These are phyloP conservation scores for Brachypalpus laphriformis DNA, from an alignment of 2,888 invertebrate genomes.

Conservation along the genomic window DNA sequence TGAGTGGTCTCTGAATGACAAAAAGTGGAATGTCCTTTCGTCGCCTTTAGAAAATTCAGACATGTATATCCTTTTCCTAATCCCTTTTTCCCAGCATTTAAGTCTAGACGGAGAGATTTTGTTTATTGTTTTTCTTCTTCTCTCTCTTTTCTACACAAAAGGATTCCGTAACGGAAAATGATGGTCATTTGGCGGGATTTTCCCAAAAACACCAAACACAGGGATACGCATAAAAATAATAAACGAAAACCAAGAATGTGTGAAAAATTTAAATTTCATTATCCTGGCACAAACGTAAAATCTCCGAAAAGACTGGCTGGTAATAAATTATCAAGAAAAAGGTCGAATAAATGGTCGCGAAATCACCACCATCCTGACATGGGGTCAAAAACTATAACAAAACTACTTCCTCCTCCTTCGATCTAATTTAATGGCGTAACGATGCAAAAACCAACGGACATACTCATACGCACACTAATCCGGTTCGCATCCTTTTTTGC, in stretches of 20 bases:
- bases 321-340: slow-evolving; percentile 66
- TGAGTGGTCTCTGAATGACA: too few species aligned
- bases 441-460: neutral
- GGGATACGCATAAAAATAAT: neutral
- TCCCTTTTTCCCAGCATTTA: neutral
- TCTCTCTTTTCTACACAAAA: neutral
- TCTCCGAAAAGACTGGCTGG: neutral
- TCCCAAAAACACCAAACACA: neutral
- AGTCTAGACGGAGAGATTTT: neutral
- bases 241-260: neutral
- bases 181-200: slow-evolving; percentile 28
- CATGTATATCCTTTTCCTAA: neutral
- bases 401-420: slow-evolving; percentile 18
- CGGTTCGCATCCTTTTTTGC: slow-evolving; percentile 64
- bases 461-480: too few species aligned
- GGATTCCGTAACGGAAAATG: slow-evolving; percentile 15
- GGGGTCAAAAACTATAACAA: slow-evolving; percentile 66
- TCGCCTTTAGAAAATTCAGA: neutral
- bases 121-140: neutral
- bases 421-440: slow-evolving; percentile 3
- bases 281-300: neutral
- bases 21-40: neutral
- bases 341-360: slow-evolving; percentile 63
- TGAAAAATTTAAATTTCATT: slow-evolving; percentile 32
- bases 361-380: slow-evolving; percentile 49